Evolutionary conservation across 2,888 invertebrate species (phyloP).

Genomic region (Apoda limacodes): DNA sequence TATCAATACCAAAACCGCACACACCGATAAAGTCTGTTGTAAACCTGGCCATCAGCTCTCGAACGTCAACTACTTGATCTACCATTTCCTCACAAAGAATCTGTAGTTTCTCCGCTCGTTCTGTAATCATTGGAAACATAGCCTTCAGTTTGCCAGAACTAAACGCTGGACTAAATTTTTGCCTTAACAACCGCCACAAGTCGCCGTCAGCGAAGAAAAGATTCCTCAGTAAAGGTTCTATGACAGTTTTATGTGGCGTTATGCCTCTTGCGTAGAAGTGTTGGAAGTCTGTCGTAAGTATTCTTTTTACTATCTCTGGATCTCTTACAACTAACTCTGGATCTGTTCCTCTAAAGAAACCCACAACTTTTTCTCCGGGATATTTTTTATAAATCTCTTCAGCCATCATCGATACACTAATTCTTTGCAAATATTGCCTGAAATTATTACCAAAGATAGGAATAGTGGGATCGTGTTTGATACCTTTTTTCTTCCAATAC

Average conservation of each 20-base stretch:
- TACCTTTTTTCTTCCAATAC: slow-evolving; percentile 47
- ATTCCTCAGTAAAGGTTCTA: slow-evolving; percentile 48
- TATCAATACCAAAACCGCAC: slow-evolving; percentile 53
- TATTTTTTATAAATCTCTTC: slow-evolving; percentile 41
- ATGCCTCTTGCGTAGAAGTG: slow-evolving; percentile 45
- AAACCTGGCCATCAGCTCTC: slow-evolving; percentile 54
- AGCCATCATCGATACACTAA: slow-evolving; percentile 44
- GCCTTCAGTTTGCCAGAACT: slow-evolving; percentile 51
- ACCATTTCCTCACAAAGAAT: slow-evolving; percentile 24
- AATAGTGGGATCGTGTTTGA: slow-evolving; percentile 44
- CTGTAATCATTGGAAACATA: slow-evolving; percentile 54
- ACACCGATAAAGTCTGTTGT: no score
- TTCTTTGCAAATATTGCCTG: slow-evolving; percentile 35
- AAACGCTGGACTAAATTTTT: slow-evolving; percentile 50
- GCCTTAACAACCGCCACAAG: slow-evolving; percentile 46
- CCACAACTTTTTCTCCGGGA: slow-evolving; percentile 49
- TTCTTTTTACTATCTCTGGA: no score
- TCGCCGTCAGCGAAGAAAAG: no score
- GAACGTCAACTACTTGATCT: slow-evolving; percentile 40
- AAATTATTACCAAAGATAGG: slow-evolving; percentile 43
- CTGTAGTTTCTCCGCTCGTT: slow-evolving; percentile 46
- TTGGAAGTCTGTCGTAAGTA: no score
- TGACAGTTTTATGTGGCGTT: slow-evolving; percentile 37
- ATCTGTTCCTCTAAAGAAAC: slow-evolving; percentile 37
- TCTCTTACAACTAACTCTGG: no score